Evolutionary conservation across 2,888 invertebrate species (phyloP), one percentile per base, ranked within the genome.

Genomic region (Taphrorychus bicolor): DNA sequence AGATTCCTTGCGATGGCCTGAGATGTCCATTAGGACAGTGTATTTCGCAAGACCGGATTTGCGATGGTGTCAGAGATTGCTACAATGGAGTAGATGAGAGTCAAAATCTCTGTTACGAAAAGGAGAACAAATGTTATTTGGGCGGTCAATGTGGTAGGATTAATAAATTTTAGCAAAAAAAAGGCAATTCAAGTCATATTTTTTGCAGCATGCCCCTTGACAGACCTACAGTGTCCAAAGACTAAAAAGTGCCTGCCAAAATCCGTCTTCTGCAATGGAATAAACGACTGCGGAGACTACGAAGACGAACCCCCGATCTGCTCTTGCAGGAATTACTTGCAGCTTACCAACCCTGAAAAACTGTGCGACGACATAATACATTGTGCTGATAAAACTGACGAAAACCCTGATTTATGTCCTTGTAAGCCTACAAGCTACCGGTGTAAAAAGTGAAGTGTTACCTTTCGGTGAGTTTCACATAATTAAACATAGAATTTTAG

Each of bases 331-430:
- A 85, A 87, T 22, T 92, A 91, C 76, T 82, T 93, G 61, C 84
- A 86, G 72, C 83, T 90, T n/a, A 88, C 90, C 0, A 85, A 86
- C 75, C 90, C 92, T 0, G 83, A 85, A 0, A 87, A 87, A 72
- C 83, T 94, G 3, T 95, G 94, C 77, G 92, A 94, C 76, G 92
- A 92, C 0, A 83, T 87, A 4, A 83, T 91, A 5, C 89, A 94
- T 77, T 94, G 94, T 76, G 82, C 86, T 70, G 93, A 94, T 76
- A 88, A 89, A 72, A 88, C 87, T 59, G 94, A 94, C 75, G 94
- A 94, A 77, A 86, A 87, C 70, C 88, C 89, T 0, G 81, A 83
- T 71, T 79, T 84, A 18, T 92, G 93, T 77, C 84, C 84, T 66
- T 92, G 92, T 76, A 87, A 79, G 2, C 75, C 80, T 2, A 77